Base-by-base conservation (phyloP, 1,140 invertebrate genomes). In the Mactra quadrangularis region DNA sequence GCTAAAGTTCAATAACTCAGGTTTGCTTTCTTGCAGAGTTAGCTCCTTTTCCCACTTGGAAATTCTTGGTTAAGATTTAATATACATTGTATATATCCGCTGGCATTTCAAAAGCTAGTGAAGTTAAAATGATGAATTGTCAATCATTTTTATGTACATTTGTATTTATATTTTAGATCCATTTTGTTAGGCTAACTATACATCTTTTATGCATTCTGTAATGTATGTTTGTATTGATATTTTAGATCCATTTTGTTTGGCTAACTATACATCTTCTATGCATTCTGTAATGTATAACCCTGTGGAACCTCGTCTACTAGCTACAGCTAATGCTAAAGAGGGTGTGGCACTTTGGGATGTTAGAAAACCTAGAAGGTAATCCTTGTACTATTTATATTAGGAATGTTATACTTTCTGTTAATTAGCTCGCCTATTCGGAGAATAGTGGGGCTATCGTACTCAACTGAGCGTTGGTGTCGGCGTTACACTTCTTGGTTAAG, bases 211-310 rank as follows among this genome's bases (percentile, higher is more conserved):
- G 94, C 97, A 98, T 93, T 96, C 96, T 15, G 97, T 98, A 7
- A 47, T 47, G 41, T 7, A 9, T 17, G n/a, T 19, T 27, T 27
- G 57, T 27, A 35, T 45, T 76, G 35, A 31, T 27, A 29, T 81
- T 81, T n/a, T 88, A 93, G 95, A 96, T 86, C 94, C 95, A 7
- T 94, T 95, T 81, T 94, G 94, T 83, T 88, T 96, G 70, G 96
- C 96, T 35, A 95, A 95, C 85, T 95, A 95, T 85, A 95, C 94
- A 70, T 95, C 95, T 52, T 95, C 97, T 25, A 98, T 98, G 94
- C 97, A 98, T 93, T 96, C 96, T 15, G 97, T 98, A 7, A 96
- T 96, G 95, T 98, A 97, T 91, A 97, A 98, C 93, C 97, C 97
- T 0, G 91, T 95, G 19, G 97, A 98, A 87, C 95, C 96, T 0